A percentile compares a stretch with the other conserved stretches of the same genome.
Conservation (phyloP, 1,140 invertebrate genomes). For the Papilio glaucus region DNA sequence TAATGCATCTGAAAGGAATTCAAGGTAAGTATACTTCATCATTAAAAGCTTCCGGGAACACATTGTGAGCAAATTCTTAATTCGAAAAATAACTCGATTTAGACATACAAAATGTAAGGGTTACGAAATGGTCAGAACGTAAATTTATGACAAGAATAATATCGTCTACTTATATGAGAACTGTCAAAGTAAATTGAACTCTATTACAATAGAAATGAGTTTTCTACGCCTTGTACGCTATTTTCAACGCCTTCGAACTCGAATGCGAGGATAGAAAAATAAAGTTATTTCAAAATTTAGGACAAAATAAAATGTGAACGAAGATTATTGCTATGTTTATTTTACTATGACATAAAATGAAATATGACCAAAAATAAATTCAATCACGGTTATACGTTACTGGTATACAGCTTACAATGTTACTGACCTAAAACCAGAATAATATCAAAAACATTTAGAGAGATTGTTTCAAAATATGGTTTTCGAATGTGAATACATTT, state of each 20-base stretch:
- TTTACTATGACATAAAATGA: neutral
- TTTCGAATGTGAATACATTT: no score
- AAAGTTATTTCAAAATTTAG: neutral
- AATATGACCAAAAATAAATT: neutral
- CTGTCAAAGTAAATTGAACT: conserved; percentile 4
- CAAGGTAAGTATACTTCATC: neutral
- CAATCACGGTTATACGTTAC: neutral
- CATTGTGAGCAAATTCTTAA: neutral
- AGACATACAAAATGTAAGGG: neutral
- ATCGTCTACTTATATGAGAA: neutral
- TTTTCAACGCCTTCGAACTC: neutral
- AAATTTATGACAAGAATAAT: conserved; percentile 12
- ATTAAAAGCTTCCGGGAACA: conserved; percentile 6
- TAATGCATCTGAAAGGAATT: neutral
- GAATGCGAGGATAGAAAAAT: conserved; percentile 1
- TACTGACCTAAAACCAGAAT: no score
- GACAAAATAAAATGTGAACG: neutral
- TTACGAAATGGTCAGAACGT: neutral
- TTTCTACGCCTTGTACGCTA: neutral
- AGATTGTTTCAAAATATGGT: no score
- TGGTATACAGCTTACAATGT: no score
- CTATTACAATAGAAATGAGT: neutral
- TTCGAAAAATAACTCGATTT: neutral
- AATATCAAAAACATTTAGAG: no score
- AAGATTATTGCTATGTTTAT: neutral